A percentile compares a stretch with the other conserved stretches of the same genome.
These are phyloP conservation scores for Stylophora pistillata DNA, from an alignment of 64 coral and sea anemone genomes.

Conservation along the genomic window DNA sequence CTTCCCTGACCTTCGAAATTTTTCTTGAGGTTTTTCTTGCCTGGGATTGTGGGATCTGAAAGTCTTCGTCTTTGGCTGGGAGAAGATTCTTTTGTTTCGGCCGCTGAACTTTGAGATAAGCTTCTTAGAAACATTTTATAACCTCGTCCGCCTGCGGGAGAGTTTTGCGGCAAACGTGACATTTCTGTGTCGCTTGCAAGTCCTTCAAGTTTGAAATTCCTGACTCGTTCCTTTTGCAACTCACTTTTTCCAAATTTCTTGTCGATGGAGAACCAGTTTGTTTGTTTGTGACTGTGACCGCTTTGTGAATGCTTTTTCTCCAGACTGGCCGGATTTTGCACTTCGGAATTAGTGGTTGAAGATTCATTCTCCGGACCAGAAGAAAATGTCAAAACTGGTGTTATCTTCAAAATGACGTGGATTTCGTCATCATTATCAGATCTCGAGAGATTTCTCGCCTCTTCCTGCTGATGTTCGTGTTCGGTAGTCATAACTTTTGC, in stretches of 20 bases:
- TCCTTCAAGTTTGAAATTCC: not conserved
- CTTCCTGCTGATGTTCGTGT: not conserved
- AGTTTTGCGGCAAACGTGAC: not conserved
- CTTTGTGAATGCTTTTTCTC: not conserved
- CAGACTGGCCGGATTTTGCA: not conserved
- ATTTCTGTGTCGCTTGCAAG: not conserved
- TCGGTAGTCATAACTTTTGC: not conserved
- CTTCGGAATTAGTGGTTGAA: not conserved
- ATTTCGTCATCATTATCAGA: not conserved
- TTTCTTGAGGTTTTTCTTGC: not conserved
- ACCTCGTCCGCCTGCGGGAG: not conserved
- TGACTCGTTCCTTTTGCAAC: not conserved
- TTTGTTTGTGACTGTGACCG: not conserved
- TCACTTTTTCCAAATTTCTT: not conserved
- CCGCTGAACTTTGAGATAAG: not conserved
- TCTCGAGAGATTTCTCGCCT: not conserved
- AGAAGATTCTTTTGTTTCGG: not conserved
- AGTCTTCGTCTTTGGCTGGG: not conserved
- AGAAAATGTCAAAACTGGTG: not conserved
- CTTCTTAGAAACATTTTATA: slow-evolving; percentile 5
- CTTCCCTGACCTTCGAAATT: not conserved
- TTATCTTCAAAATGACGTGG: not conserved
- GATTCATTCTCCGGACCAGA: not conserved
- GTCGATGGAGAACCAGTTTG: not conserved
- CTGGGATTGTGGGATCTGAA: not conserved